Evolutionary conservation across 2,113 vertebrate genomes (phyloP), one percentile per base, ranked within the genome.

Genomic region (Cairina moschata): DNA sequence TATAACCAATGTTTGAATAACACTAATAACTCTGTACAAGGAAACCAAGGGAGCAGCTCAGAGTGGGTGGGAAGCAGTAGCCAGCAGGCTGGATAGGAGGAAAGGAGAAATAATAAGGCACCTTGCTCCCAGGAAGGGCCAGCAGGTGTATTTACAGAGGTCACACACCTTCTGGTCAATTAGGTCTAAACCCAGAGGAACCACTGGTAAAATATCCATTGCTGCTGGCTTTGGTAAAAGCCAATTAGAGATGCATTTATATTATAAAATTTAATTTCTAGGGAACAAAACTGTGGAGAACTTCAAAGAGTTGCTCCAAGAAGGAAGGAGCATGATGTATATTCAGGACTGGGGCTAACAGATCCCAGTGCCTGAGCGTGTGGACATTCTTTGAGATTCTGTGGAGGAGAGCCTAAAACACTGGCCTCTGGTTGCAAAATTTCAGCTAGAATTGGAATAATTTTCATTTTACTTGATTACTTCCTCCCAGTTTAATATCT

Each of bases 221-320:
- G 91, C 96, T 96, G 62, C 81, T 91, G 93, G 93, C 94, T 92
- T 92, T 60, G 48, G 69, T 8, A 79, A 72, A 93, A 87, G 73
- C 12, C 89, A 95, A 89, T 95, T 92, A 95, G 48, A 92, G 52
- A 72, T 1, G 3, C 26, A 86, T 82, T 86, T 82, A 54, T 73
- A 82, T 84, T 79, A 68, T n/a, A 95, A 92, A 95, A 42, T 2
- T 16, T 93, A 92, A 94, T 91, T 91, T 91, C 83, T 72, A 65
- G 73, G 66, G 56, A 95, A 72, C 34, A 56, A 42, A 80, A 65
- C 50, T 52, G 58, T 36, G 34, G 56, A 83, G 68, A 58, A 86
- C 83, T 86, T 96, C 91, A 94, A 94, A 93, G 76, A 28, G 50
- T 6, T 63, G 75, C 36, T 52, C 83, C 18, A 7, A 58, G 65